phyloP scores from a whole-genome alignment of 2,797 vertebrate genomes.

The Arctocebus calabarensis region DNA sequence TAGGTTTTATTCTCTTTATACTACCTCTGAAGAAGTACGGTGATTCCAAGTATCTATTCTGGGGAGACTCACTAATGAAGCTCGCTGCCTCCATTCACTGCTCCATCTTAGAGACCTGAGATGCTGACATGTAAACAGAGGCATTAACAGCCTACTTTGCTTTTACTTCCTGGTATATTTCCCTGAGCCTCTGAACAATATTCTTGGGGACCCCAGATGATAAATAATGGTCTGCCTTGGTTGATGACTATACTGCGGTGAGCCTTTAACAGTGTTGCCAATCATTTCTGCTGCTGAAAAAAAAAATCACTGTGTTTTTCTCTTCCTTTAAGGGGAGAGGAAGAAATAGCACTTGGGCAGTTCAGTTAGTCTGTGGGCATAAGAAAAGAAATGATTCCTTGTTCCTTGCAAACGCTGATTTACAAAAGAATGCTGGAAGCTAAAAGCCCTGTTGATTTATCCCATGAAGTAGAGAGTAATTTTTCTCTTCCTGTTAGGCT shows the following conservation, averaged over 20 bases:
- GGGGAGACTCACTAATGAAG: not conserved
- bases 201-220: constrained; percentile 53
- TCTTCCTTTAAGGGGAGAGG: constrained; percentile 51
- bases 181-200: constrained; percentile 7
- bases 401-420: constrained; percentile 77
- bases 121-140: not conserved
- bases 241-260: not conserved
- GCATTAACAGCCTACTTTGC: not conserved
- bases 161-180: constrained; percentile 39
- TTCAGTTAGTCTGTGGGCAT: constrained; percentile 61
- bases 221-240: constrained; percentile 47
- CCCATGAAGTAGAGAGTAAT: constrained; percentile 84
- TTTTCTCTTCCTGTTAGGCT: constrained; percentile 85
- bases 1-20: constrained; percentile 44
- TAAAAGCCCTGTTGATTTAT: constrained; percentile 84
- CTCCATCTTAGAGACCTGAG: not conserved
- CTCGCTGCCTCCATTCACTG: not conserved
- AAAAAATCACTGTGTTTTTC: constrained; percentile 7
- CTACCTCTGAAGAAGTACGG: not conserved
- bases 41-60: not conserved
- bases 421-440: constrained; percentile 77
- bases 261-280: constrained; percentile 39
- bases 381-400: constrained; percentile 69
- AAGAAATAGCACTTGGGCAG: constrained; percentile 61
- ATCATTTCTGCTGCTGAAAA: constrained; percentile 50